A percentile compares a stretch with the other conserved stretches of the same genome.
These are phyloP conservation scores for Struthio camelus DNA, from an alignment of 2,113 vertebrate genomes.

Conservation along the genomic window DNA sequence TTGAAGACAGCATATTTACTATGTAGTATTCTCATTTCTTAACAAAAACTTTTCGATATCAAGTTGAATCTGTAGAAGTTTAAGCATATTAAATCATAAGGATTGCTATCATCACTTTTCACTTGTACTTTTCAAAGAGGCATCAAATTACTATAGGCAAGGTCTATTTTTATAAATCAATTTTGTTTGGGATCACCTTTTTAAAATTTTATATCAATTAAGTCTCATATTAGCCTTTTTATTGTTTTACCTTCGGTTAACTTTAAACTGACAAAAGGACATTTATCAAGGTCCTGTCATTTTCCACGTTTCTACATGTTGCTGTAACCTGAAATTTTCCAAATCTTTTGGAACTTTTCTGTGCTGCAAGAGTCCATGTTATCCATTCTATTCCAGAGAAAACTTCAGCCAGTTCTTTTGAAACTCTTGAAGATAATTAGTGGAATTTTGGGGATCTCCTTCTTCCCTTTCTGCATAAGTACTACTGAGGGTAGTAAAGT, in stretches of 20 bases:
- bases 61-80: not conserved
- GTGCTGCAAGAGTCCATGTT: not conserved
- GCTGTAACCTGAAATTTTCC: not conserved
- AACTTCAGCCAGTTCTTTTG: not conserved
- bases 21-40: not conserved
- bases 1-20: not conserved
- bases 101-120: not conserved
- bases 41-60: not conserved
- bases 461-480: not conserved
- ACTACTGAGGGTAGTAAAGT: not conserved
- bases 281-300: not conserved
- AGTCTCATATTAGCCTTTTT: slow-evolving; percentile 12
- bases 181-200: slow-evolving; percentile 5
- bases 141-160: not conserved
- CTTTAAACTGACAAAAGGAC: slow-evolving; percentile 7
- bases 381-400: not conserved
- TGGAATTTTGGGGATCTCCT: not conserved
- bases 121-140: not conserved
- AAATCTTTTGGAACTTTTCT: not conserved
- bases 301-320: not conserved
- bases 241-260: slow-evolving; percentile 44
- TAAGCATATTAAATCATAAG: not conserved
- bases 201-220: slow-evolving; percentile 45
- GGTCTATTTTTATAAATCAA: slow-evolving; percentile 22
- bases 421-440: not conserved